Evolutionary conservation across 2,888 invertebrate species (phyloP).

Genomic region (Cordilura impudica): DNA sequence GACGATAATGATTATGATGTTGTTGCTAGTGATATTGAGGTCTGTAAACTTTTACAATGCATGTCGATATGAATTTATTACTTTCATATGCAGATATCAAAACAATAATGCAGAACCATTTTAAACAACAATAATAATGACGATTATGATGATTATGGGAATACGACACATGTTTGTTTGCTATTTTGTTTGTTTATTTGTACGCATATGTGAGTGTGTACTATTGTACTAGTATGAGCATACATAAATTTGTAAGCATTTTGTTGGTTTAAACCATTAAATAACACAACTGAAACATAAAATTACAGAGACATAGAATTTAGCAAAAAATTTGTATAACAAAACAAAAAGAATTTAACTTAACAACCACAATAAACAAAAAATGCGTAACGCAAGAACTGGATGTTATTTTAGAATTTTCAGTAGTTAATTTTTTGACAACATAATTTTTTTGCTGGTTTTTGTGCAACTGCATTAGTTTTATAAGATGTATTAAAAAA

Average conservation of each 20-base stretch:
- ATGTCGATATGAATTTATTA: constrained; percentile 68
- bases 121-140: constrained; percentile 26
- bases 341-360: constrained; percentile 28
- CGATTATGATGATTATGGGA: constrained; percentile 15
- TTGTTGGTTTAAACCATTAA: constrained; percentile 25
- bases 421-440: too few species aligned
- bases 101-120: constrained; percentile 46
- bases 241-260: constrained; percentile 9
- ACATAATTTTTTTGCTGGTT: too few species aligned
- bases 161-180: neutral
- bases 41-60: constrained; percentile 47
- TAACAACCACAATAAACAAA: neutral
- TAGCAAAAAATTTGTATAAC: too few species aligned
- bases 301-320: too few species aligned
- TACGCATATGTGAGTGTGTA: neutral
- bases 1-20: neutral
- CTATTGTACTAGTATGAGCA: neutral
- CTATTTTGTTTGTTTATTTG: neutral
- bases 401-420: too few species aligned
- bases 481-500: too few species aligned
- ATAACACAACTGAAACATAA: constrained; percentile 39
- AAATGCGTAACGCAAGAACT: too few species aligned
- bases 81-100: constrained; percentile 67
- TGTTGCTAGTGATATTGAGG: neutral
- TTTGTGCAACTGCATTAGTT: too few species aligned